These are phyloP conservation scores for Catostomus latipinnis DNA, from an alignment of 2,797 vertebrate genomes.

Conservation along the genomic window DNA sequence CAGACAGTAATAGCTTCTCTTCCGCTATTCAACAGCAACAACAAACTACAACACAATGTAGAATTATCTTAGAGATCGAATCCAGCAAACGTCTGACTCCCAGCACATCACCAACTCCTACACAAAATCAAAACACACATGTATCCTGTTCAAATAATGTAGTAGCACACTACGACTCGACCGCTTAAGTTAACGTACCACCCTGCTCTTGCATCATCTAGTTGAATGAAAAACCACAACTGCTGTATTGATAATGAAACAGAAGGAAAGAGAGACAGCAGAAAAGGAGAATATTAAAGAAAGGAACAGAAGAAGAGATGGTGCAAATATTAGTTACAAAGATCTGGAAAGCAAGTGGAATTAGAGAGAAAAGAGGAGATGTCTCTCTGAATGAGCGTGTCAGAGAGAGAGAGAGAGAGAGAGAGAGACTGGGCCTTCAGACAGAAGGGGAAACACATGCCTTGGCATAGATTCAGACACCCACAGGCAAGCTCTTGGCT, in stretches of 20 bases:
- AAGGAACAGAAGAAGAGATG: background rate
- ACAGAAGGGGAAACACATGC: conserved; percentile 81
- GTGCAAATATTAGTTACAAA: background rate
- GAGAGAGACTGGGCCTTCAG: conserved; percentile 75
- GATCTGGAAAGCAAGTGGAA: conserved; percentile 13
- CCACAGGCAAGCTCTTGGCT: conserved; percentile 74
- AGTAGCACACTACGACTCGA: conserved; percentile 11
- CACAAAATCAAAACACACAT: background rate
- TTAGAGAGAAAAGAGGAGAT: conserved; percentile 25
- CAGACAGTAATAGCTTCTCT: too few species aligned
- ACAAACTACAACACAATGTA: too few species aligned
- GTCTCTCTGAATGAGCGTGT: conserved; percentile 51
- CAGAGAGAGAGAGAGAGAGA: conserved; percentile 70
- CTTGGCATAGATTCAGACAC: conserved; percentile 79
- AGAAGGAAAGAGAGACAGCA: conserved; percentile 3
- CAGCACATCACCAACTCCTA: too few species aligned
- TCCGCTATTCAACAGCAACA: too few species aligned
- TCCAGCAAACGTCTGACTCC: too few species aligned
- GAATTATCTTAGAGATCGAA: too few species aligned
- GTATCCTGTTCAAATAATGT: conserved; percentile 4
- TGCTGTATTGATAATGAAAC: conserved; percentile 5
- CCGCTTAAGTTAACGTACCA: conserved; percentile 21
- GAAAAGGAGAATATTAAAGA: conserved; percentile 3
- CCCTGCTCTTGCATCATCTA: conserved; percentile 5
- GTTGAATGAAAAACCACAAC: conserved; percentile 16